These are phyloP conservation scores for Erinaceus europaeus DNA, from an alignment of 2,113 vertebrate genomes.

Conservation along the genomic window DNA sequence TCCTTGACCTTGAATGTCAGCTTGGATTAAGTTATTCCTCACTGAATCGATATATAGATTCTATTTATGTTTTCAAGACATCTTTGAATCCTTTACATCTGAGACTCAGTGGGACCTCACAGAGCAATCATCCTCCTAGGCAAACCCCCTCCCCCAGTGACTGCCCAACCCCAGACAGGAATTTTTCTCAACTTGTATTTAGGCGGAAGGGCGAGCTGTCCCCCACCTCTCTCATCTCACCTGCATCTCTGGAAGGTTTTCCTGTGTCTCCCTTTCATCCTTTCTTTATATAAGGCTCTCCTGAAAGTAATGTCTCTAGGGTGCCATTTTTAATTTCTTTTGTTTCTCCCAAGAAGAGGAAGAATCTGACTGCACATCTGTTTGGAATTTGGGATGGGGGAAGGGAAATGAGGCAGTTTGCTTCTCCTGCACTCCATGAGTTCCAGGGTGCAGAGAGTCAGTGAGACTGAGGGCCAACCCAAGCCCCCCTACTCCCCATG, in stretches of 20 bases:
- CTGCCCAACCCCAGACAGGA: neutral
- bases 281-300: slow-evolving; percentile 57
- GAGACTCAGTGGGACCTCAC: slow-evolving; percentile 62
- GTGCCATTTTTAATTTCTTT: slow-evolving; percentile 73
- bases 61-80: slow-evolving; percentile 53
- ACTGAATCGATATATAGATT: slow-evolving; percentile 51
- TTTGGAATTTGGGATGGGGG: slow-evolving; percentile 73
- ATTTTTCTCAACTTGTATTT: slow-evolving; percentile 34
- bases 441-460: slow-evolving; percentile 48
- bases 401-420: slow-evolving; percentile 55
- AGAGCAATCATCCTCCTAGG: slow-evolving; percentile 60
- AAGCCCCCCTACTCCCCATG: neutral
- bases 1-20: slow-evolving; percentile 27
- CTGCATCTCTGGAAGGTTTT: slow-evolving; percentile 60
- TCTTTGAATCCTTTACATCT: slow-evolving; percentile 64
- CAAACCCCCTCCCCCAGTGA: neutral
- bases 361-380: slow-evolving; percentile 72
- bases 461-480: neutral
- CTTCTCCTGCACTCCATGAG: slow-evolving; percentile 47
- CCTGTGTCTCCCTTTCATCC: slow-evolving; percentile 67
- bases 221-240: slow-evolving; percentile 43
- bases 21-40: slow-evolving; percentile 49
- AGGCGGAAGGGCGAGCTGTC: neutral
- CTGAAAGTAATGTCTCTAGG: slow-evolving; percentile 60
- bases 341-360: slow-evolving; percentile 67